Base-by-base conservation (phyloP, 2,888 invertebrate genomes). In the Kuschelorhynchus macadamiae region DNA sequence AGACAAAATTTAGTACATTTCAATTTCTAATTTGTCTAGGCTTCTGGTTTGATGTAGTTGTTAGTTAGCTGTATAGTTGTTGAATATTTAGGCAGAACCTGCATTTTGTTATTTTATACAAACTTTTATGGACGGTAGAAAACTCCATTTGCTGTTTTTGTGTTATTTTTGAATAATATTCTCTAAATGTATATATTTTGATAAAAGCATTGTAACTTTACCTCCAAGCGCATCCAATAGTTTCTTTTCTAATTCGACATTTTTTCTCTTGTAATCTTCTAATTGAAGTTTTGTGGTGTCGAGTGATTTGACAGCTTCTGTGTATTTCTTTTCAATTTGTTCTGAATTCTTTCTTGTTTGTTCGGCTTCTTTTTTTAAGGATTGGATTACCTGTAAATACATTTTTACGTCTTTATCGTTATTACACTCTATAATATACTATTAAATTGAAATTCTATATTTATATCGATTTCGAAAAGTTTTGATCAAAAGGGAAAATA, bases 241-340 rank as follows among this genome's bases (percentile, higher is more conserved):
- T 84, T 90, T 91, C 81, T 90, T 92, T 80, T 95, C 94, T 70
- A 95, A 82, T 76, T 90, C 88, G 55, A 90, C 87, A 77, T 94
- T 93, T 82, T 89, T 91, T 78, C 91, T 88, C 81, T 91, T 93
- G 68, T 91, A 87, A 79, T 95, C 94, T 79, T 95, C 95, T 74
- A 94, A 84, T 79, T 94, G 92, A 61, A 89, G 87, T 78, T 90
- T 89, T 0, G 90, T 89, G 57, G 88, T 87, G 76, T 94, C 94
- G 75, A 94, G 86, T 80, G 92, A 89, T 78, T 93, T 92, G 9
- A 91, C 91, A 0, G 91, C 90, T 72, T 89, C 87, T 66, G 91
- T 88, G 80, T 91, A 94, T 81, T 93, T 92, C 78, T 90, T 91
- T 77, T 95, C 94, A 76, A 94, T 86, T 78, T 92, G 91, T 78